Evolutionary conservation across 2,113 vertebrate species (phyloP).

Genomic region (Ia io): DNA sequence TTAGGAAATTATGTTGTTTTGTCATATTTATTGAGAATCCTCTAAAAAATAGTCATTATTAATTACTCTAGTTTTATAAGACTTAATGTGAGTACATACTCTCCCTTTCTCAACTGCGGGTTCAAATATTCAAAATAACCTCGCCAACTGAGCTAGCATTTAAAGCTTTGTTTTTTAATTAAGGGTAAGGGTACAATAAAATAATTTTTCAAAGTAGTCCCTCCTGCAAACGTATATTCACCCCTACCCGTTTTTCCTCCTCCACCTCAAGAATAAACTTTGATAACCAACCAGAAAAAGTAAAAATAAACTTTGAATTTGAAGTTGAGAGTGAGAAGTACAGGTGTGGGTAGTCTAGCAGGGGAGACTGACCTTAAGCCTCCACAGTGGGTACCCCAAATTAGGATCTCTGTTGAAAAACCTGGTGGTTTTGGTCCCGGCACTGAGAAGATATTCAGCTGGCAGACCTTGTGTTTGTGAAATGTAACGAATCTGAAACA

Average conservation of each 20-base stretch:
- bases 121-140: background rate
- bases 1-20: constrained; percentile 60
- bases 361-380: constrained; percentile 91
- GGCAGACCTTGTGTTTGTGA: constrained; percentile 99
- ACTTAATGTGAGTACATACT: constrained; percentile 17
- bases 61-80: constrained; percentile 27
- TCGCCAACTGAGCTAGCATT: background rate
- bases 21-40: constrained; percentile 51
- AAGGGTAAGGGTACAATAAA: background rate
- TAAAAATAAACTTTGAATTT: background rate
- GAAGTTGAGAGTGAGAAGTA: background rate
- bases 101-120: constrained; percentile 22
- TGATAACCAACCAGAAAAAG: background rate
- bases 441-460: constrained; percentile 97
- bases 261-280: background rate
- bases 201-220: constrained; percentile 17
- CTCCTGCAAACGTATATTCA: background rate
- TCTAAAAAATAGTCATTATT: constrained; percentile 59
- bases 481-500: constrained; percentile 95
- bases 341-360: background rate
- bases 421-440: constrained; percentile 97
- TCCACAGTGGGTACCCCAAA: constrained; percentile 96
- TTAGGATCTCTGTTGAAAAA: constrained; percentile 98
- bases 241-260: background rate
- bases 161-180: background rate